These are phyloP conservation scores for Peromyscus melanophrys DNA, from an alignment of 2,797 vertebrate genomes.

Conservation along the genomic window DNA sequence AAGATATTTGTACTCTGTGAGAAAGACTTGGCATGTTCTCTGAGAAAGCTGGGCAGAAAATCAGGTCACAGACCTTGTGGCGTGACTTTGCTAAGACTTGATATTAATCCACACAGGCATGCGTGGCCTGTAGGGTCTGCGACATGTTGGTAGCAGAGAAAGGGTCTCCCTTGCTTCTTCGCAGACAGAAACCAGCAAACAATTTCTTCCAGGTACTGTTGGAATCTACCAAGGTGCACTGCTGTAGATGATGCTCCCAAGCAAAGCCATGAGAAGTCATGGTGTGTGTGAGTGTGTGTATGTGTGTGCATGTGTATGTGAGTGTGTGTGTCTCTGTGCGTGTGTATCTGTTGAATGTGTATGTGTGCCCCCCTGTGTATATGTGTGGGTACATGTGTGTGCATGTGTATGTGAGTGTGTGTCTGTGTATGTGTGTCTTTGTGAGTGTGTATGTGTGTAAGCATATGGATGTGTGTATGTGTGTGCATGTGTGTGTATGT, in stretches of 20 bases:
- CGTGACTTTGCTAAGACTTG: not conserved
- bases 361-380: not conserved
- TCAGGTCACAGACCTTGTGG: not conserved
- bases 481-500: too few relatives aligned
- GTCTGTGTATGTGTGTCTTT: too few relatives aligned
- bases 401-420: not conserved
- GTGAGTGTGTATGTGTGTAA: not conserved
- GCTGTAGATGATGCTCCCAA: not conserved
- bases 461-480: too few relatives aligned
- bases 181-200: not conserved
- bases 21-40: not conserved
- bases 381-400: too few relatives aligned
- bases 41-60: slow-evolving; percentile 51
- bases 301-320: not conserved
- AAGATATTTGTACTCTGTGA: not conserved
- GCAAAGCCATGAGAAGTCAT: not conserved
- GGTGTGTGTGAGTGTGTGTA: not conserved
- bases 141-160: not conserved
- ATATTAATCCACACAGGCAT: not conserved
- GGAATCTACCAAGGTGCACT: not conserved
- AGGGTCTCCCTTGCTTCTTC: not conserved
- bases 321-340: not conserved
- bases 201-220: not conserved
- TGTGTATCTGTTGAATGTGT: not conserved
- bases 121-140: not conserved